Conservation (phyloP, 2,888 invertebrate species). For the Tetropium fuscum region DNA sequence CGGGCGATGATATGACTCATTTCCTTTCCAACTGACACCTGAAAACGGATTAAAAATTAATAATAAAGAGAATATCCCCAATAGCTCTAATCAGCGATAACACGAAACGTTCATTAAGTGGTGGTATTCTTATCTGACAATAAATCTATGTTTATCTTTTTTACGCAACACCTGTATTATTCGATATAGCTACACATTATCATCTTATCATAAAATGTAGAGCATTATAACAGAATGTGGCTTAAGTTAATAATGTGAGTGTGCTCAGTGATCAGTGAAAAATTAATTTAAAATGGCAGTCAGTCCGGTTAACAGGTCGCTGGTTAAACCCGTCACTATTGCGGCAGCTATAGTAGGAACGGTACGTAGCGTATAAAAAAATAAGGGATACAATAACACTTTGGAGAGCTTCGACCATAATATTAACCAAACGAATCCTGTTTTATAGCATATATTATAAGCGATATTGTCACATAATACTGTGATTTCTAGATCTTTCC, state of each 20-base stretch:
- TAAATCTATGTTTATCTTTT: slow-evolving; percentile 29
- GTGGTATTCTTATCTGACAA: slow-evolving; percentile 32
- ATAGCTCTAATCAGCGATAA: slow-evolving; percentile 20
- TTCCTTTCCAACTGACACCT: background rate
- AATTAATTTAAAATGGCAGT: slow-evolving; percentile 9
- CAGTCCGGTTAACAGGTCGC: slow-evolving; percentile 2
- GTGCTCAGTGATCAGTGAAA: background rate
- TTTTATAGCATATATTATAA: too few relatives aligned
- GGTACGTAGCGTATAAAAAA: slow-evolving; percentile 30
- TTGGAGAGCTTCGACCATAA: too few relatives aligned
- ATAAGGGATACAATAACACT: too few relatives aligned
- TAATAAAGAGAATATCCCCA: slow-evolving; percentile 16
- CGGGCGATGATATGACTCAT: too few relatives aligned
- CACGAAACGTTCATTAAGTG: slow-evolving; percentile 7
- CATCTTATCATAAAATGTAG: slow-evolving; percentile 24
- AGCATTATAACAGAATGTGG: slow-evolving; percentile 18
- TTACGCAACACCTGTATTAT: slow-evolving; percentile 30
- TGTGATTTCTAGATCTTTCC: too few relatives aligned
- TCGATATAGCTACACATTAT: slow-evolving; percentile 21
- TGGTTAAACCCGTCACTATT: slow-evolving; percentile 28
- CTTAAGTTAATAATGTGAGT: slow-evolving; percentile 22
- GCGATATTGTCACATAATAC: too few relatives aligned
- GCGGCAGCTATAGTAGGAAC: slow-evolving; percentile 34
- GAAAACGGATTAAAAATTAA: slow-evolving; percentile 1
- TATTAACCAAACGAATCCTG: too few relatives aligned